Evolutionary conservation across 2,113 vertebrate species (phyloP).

Genomic region (Poeciliopsis turrubarensis): DNA sequence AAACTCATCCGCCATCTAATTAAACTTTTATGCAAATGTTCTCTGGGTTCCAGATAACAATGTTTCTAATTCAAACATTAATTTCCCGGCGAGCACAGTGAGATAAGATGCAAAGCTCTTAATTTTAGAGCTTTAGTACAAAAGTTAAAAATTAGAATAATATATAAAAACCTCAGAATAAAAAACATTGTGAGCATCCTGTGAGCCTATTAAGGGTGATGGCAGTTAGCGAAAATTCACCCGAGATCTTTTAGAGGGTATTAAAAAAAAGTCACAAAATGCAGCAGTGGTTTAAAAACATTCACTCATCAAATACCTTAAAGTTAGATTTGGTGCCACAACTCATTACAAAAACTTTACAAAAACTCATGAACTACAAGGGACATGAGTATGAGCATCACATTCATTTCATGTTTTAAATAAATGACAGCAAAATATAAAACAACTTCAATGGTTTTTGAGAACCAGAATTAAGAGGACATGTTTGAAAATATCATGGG

Average conservation of each 20-base stretch:
- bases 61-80: constrained; percentile 39
- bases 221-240: constrained; percentile 62
- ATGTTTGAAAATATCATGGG: too few species aligned
- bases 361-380: constrained; percentile 5
- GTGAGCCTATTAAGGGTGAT: constrained; percentile 59
- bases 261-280: constrained; percentile 1
- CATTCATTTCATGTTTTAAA: too few species aligned
- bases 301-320: not conserved
- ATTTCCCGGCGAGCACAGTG: constrained; percentile 31
- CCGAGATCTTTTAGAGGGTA: constrained; percentile 47
- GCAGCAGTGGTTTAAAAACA: not conserved
- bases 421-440: too few species aligned
- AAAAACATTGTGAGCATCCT: constrained; percentile 37
- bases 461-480: too few species aligned
- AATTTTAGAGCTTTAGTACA: constrained; percentile 29
- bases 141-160: constrained; percentile 39
- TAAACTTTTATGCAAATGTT: constrained; percentile 36
- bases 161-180: constrained; percentile 27
- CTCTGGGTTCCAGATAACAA: constrained; percentile 48
- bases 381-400: too few species aligned
- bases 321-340: not conserved
- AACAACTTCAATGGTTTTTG: too few species aligned
- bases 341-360: constrained; percentile 16
- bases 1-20: constrained; percentile 31
- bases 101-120: constrained; percentile 34